Conservation (phyloP, 23 tunicate genomes). For the Diplosoma virens region DNA sequence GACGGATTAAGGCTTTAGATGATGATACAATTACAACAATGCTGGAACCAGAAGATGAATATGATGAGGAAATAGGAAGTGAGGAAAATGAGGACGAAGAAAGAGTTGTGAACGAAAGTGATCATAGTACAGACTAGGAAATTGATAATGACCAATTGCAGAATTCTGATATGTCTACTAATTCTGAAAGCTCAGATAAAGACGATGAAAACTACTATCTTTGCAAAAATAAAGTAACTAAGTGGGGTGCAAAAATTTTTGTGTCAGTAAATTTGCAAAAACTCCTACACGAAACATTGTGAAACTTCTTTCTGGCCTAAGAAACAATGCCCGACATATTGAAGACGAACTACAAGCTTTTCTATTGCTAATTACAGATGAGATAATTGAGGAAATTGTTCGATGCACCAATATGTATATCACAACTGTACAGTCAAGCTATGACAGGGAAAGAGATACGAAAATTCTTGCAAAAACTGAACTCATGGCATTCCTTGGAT, state of each 20-base stretch:
- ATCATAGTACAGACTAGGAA: not conserved
- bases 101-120: not conserved
- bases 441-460: not conserved
- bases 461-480: not conserved
- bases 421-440: no score
- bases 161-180: no score
- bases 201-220: no score
- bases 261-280: not conserved
- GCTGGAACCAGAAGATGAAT: no score
- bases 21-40: no score
- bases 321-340: no score
- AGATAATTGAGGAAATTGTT: conserved; percentile 13
- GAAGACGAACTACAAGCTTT: no score
- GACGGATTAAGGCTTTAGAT: no score
- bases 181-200: no score
- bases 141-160: not conserved
- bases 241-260: not conserved
- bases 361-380: conserved; percentile 15
- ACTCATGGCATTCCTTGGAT: not conserved
- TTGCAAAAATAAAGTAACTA: conserved; percentile 7
- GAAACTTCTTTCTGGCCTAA: conserved; percentile 4
- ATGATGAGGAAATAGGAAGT: not conserved
- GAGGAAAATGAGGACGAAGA: not conserved
- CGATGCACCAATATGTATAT: no score
- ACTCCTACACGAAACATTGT: not conserved